Evolutionary conservation across 1,140 invertebrate genomes (phyloP).

Genomic region (Uloborus diversus): DNA sequence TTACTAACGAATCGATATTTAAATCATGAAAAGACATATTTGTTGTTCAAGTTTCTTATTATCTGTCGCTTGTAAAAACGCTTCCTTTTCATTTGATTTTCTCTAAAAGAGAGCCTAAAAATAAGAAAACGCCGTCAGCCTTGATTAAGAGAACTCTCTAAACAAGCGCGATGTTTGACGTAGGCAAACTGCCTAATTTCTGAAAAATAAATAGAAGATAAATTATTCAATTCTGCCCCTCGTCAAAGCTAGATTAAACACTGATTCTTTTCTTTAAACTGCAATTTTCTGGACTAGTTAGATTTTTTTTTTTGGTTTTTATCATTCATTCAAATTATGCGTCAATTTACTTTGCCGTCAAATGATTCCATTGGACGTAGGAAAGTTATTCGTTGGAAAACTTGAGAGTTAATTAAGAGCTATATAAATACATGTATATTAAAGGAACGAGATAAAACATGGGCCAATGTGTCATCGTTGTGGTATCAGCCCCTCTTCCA

Average conservation of each 20-base stretch:
- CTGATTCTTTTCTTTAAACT: not conserved
- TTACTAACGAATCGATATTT: no score
- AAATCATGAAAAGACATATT: no score
- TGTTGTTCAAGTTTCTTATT: no score
- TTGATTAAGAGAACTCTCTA: not conserved
- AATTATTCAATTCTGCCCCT: not conserved
- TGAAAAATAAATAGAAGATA: not conserved
- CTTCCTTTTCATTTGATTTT: no score
- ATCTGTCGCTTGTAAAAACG: no score
- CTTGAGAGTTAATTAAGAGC: constrained; percentile 25
- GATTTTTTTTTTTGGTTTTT: not conserved
- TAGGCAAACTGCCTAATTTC: not conserved
- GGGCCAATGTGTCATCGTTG: constrained; percentile 24
- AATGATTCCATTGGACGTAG: not conserved
- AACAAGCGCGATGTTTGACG: not conserved
- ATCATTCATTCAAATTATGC: not conserved
- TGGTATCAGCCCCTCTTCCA: constrained; percentile 38
- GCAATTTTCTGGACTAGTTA: not conserved
- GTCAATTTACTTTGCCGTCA: not conserved
- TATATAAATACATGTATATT: constrained; percentile 1
- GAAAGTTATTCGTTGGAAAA: not conserved
- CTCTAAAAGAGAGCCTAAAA: no score
- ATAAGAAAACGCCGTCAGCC: no score
- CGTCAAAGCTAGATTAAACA: not conserved
- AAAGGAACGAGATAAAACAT: constrained; percentile 30